These are phyloP conservation scores for Pantherophis guttatus DNA, from an alignment of 2,113 vertebrate species.

Conservation along the genomic window DNA sequence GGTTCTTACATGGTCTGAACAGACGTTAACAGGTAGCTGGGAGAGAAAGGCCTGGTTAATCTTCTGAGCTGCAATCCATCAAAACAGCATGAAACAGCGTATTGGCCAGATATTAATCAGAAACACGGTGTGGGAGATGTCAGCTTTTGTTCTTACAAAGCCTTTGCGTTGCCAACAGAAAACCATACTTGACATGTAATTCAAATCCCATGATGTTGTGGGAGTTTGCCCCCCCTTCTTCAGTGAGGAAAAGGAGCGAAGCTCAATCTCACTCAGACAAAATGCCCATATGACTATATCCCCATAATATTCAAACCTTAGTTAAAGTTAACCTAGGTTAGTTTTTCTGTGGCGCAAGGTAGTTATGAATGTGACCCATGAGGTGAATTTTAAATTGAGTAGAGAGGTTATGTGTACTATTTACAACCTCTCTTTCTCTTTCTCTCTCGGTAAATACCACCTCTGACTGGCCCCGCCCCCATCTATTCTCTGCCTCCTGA, in stretches of 20 bases:
- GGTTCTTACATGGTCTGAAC: constrained; percentile 36
- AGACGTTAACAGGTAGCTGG: constrained; percentile 46
- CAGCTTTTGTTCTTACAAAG: constrained; percentile 55
- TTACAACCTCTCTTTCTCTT: neutral
- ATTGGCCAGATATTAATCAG: constrained; percentile 56
- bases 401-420: neutral
- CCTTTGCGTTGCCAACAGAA: constrained; percentile 59
- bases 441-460: neutral
- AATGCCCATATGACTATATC: neutral
- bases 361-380: neutral
- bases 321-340: neutral
- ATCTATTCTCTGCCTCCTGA: too few species aligned
- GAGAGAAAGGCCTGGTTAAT: constrained; percentile 51
- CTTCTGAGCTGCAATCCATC: constrained; percentile 51
- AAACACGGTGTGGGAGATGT: constrained; percentile 10
- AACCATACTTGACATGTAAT: constrained; percentile 67
- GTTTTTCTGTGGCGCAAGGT: neutral
- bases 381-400: neutral
- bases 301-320: neutral
- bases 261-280: neutral
- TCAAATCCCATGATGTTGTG: constrained; percentile 50
- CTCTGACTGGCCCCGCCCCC: too few species aligned
- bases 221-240: neutral
- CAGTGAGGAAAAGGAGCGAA: constrained; percentile 45
- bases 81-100: constrained; percentile 20